Conservation (phyloP, 2,113 vertebrate species). For the Turdus rufiventris region DNA sequence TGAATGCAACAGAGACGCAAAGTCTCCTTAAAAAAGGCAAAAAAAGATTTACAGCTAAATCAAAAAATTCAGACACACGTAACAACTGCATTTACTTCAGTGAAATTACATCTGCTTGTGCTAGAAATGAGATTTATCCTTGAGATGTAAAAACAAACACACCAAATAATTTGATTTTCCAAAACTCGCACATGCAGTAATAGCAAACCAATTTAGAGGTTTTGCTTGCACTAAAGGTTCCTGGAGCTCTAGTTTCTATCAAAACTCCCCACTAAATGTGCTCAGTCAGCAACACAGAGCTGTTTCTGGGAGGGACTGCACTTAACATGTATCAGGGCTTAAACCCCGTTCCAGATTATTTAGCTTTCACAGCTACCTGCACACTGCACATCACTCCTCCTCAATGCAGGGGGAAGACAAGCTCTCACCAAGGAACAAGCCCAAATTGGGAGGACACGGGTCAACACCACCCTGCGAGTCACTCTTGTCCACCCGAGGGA, state of each 20-base stretch:
- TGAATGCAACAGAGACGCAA: not conserved
- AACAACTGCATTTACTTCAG: not conserved
- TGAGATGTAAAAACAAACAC: not conserved
- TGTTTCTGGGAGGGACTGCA: not conserved
- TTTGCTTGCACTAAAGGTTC: not conserved
- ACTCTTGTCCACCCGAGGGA: not conserved
- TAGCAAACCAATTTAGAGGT: not conserved
- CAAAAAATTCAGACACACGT: not conserved
- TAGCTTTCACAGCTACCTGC: not conserved
- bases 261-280: not conserved
- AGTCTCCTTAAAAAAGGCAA: not conserved
- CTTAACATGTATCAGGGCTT: accelerated
- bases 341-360: accelerated
- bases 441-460: accelerated
- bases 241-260: not conserved
- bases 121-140: not conserved
- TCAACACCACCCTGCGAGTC: not conserved
- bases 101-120: not conserved
- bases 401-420: not conserved
- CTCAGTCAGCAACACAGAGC: not conserved
- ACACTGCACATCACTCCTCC: not conserved
- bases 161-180: constrained; percentile 20
- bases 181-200: not conserved
- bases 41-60: not conserved
- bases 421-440: not conserved